Conservation (phyloP, 2,888 invertebrate species). For the Cephonodes hylas region DNA sequence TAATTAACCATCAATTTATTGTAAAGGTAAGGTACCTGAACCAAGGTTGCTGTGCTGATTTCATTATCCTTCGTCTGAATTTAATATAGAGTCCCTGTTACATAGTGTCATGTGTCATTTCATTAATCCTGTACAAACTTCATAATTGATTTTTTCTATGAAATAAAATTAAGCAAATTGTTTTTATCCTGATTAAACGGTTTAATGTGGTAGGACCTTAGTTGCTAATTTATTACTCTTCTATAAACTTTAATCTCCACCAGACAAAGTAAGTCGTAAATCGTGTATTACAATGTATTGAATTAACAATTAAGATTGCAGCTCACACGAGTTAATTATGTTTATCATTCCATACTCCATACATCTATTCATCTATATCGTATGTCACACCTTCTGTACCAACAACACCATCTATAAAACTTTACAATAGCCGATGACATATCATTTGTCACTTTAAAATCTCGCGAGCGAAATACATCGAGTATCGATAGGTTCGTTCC, state of each 20-base stretch:
- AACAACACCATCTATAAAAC: not conserved
- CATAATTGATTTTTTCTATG: no score
- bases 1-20: no score
- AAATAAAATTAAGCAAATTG: no score
- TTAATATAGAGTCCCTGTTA: not conserved
- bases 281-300: not conserved
- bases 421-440: not conserved
- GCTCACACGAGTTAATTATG: not conserved
- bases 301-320: not conserved
- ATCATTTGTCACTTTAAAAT: not conserved
- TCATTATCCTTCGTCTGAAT: no score
- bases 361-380: not conserved
- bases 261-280: not conserved
- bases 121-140: no score
- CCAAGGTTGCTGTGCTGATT: no score
- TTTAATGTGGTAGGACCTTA: no score
- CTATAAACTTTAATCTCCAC: no score
- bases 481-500: constrained; percentile 34
- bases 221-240: no score
- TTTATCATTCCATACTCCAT: not conserved
- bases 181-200: not conserved
- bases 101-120: no score
- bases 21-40: no score
- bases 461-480: not conserved
- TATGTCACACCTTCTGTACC: not conserved